Conservation (phyloP, 2,888 invertebrate species). For the Microplitis manilae region DNA sequence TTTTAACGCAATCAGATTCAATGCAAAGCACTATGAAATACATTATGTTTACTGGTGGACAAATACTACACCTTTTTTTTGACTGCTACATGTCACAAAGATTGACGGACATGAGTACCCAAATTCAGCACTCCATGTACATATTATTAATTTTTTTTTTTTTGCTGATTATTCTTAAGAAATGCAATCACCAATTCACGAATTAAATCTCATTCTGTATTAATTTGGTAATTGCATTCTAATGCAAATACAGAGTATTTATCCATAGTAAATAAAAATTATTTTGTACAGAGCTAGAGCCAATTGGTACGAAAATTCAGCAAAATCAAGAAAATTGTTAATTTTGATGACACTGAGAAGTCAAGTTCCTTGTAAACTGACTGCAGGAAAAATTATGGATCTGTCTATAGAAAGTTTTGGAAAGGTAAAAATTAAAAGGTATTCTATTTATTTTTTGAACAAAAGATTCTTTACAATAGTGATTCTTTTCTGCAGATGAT, state of each 20-base stretch:
- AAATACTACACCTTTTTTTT: conserved; percentile 15
- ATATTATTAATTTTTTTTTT: not conserved
- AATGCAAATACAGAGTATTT: not conserved
- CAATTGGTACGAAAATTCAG: conserved; percentile 36
- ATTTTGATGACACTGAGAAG: conserved; percentile 34
- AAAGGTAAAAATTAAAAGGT: conserved; percentile 22
- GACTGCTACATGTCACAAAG: conserved; percentile 22
- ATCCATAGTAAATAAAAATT: not conserved
- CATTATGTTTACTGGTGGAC: not conserved
- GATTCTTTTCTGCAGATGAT: not conserved
- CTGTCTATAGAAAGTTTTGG: conserved; percentile 39
- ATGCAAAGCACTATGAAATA: not conserved
- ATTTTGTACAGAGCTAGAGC: conserved; percentile 5
- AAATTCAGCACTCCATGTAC: conserved; percentile 11
- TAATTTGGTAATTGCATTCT: too few species aligned
- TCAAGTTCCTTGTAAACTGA: conserved; percentile 29
- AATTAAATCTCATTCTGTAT: too few species aligned
- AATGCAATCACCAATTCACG: not conserved
- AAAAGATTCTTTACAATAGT: not conserved
- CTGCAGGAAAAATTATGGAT: conserved; percentile 33
- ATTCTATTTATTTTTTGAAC: not conserved
- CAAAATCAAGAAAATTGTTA: conserved; percentile 23
- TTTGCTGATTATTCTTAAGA: not conserved
- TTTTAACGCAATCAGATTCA: conserved; percentile 2
- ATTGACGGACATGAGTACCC: not conserved